Evolutionary conservation across 1,140 invertebrate species (phyloP).

Genomic region (Drosophila quadrilineata): DNA sequence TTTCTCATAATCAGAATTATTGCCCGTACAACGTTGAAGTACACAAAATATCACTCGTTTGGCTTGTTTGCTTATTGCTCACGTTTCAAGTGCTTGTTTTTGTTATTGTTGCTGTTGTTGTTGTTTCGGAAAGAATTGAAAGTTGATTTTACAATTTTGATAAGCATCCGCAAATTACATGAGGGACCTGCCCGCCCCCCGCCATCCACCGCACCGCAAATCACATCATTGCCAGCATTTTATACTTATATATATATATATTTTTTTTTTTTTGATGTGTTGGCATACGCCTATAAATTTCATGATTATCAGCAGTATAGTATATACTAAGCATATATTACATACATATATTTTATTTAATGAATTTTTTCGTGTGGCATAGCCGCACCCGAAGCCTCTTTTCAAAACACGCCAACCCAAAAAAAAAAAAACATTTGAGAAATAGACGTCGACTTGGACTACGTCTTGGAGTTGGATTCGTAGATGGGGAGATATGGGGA

Average conservation of each 20-base stretch:
- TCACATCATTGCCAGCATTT: conserved; percentile 70
- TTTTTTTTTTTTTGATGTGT: conserved; percentile 7
- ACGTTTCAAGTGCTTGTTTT: conserved; percentile 54
- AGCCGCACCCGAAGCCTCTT: conserved; percentile 30
- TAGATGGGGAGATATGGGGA: neutral
- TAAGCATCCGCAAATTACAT: conserved; percentile 74
- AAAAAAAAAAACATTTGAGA: conserved; percentile 18
- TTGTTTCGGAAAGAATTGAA: conserved; percentile 48
- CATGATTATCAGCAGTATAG: conserved; percentile 52
- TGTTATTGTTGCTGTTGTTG: neutral
- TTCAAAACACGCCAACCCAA: conserved; percentile 22
- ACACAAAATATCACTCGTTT: conserved; percentile 71
- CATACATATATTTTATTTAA: conserved; percentile 40
- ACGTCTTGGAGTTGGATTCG: neutral
- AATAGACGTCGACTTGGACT: conserved; percentile 7
- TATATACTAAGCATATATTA: too few species aligned
- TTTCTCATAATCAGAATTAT: conserved; percentile 73
- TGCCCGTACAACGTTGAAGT: conserved; percentile 23
- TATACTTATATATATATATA: conserved; percentile 13
- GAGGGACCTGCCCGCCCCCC: conserved; percentile 53
- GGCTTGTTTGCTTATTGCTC: conserved; percentile 60
- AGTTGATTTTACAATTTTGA: conserved; percentile 77
- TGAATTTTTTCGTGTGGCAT: conserved; percentile 66
- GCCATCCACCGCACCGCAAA: conserved; percentile 64
- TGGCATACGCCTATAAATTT: conserved; percentile 68